Conservation (phyloP, 2,113 vertebrate species). For the Paracanthobrama guichenoti region DNA sequence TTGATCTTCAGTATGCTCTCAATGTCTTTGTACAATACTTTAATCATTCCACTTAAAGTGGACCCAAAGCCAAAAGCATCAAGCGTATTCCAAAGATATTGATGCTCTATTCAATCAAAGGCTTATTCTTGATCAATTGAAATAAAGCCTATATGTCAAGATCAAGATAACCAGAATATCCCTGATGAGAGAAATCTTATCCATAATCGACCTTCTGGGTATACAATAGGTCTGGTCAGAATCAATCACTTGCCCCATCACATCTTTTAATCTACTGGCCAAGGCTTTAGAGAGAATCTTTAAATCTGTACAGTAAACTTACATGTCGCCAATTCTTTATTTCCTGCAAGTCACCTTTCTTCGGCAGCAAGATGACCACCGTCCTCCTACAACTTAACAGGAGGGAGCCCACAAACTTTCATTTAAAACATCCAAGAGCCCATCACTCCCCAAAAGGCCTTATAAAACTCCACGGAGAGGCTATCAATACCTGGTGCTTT, state of each 20-base stretch:
- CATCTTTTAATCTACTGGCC: not conserved
- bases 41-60: no score
- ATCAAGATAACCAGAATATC: not conserved
- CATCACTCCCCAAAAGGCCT: no score
- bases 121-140: no score
- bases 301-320: not conserved
- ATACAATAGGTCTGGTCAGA: not conserved
- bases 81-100: no score
- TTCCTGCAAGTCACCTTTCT: not conserved
- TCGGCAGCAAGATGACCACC: not conserved
- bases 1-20: no score
- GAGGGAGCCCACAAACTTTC: not conserved
- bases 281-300: not conserved
- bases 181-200: not conserved
- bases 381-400: not conserved
- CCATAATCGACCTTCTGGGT: not conserved
- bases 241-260: not conserved
- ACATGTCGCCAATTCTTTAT: not conserved
- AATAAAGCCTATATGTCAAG: no score
- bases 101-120: no score
- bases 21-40: no score
- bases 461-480: not conserved
- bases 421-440: no score
- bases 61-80: no score
- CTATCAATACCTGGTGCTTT: constrained; percentile 23